Percentiles rank a stretch among this genome's conserved stretches.
Evolutionary conservation across 2,113 vertebrate species (phyloP).

Genomic region (Pangasianodon gigas): DNA sequence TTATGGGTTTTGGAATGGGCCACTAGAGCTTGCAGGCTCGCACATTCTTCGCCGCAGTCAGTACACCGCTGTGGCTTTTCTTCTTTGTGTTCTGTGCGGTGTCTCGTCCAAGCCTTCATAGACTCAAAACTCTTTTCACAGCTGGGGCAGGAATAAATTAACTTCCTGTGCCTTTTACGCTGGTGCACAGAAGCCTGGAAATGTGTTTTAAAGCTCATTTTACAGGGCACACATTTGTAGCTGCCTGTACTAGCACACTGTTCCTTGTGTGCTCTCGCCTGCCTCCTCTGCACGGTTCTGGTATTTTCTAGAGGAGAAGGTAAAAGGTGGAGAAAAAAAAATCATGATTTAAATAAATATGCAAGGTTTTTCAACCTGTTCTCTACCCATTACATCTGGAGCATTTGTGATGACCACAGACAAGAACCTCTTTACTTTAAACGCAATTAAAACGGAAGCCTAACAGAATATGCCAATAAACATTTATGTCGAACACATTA

Average conservation of each 20-base stretch:
- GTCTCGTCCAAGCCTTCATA: constrained; percentile 37
- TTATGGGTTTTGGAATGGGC: constrained; percentile 42
- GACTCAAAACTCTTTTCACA: constrained; percentile 59
- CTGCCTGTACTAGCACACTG: not conserved
- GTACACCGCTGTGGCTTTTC: constrained; percentile 34
- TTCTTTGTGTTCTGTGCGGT: constrained; percentile 32
- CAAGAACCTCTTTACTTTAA: not conserved
- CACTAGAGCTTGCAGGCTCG: constrained; percentile 31
- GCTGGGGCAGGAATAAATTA: constrained; percentile 63
- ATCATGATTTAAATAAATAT: not conserved
- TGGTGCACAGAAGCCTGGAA: constrained; percentile 38
- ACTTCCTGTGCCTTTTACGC: constrained; percentile 12
- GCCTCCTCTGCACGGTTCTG: constrained; percentile 1
- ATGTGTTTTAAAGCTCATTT: constrained; percentile 37
- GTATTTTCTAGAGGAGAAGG: constrained; percentile 3
- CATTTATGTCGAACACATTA: not conserved
- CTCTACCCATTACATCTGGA: not conserved
- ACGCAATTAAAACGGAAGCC: not conserved
- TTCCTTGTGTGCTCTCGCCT: constrained; percentile 9
- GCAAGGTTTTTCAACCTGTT: not conserved
- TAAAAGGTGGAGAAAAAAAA: no score
- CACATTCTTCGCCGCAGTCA: constrained; percentile 37
- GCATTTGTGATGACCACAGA: not conserved
- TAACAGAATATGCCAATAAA: not conserved
- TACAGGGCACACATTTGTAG: constrained; percentile 42